Evolutionary conservation across 2,113 vertebrate genomes (phyloP).

Genomic region (rabbit (Oryctolagus cuniculus)): DNA sequence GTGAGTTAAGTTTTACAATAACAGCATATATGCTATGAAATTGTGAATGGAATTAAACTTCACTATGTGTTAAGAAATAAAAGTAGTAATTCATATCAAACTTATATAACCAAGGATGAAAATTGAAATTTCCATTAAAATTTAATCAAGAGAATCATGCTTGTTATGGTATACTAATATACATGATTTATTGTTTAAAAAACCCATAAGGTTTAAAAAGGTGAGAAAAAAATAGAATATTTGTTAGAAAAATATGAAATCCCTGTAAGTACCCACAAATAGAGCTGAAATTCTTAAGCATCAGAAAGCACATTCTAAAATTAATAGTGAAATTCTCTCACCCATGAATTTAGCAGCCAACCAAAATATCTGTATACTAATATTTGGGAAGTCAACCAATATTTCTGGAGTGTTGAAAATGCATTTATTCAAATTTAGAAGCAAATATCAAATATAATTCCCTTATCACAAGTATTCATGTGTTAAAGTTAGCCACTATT

Average conservation of each 20-base stretch:
- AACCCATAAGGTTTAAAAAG: neutral
- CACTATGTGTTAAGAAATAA: neutral
- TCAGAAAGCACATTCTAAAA: neutral
- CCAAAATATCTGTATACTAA: neutral
- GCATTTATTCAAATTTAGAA: slow-evolving; percentile 25
- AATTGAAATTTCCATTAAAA: neutral
- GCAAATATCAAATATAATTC: neutral
- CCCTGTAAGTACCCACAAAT: neutral
- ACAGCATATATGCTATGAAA: neutral
- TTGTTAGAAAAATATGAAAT: neutral
- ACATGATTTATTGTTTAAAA: neutral
- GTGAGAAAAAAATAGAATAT: neutral
- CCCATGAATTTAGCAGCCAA: neutral
- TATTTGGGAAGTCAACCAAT: neutral
- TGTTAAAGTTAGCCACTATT: neutral
- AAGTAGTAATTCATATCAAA: neutral
- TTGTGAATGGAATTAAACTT: neutral
- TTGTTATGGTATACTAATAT: neutral
- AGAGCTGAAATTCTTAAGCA: neutral
- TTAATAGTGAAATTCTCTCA: neutral
- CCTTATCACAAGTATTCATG: neutral
- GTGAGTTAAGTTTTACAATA: neutral
- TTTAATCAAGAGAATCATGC: neutral
- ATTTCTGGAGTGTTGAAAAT: neutral
- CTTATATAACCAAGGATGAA: neutral